Evolutionary conservation across 2,797 vertebrate genomes (phyloP), one percentile per base, ranked within the genome.

Genomic region (Discoglossus pictus): DNA sequence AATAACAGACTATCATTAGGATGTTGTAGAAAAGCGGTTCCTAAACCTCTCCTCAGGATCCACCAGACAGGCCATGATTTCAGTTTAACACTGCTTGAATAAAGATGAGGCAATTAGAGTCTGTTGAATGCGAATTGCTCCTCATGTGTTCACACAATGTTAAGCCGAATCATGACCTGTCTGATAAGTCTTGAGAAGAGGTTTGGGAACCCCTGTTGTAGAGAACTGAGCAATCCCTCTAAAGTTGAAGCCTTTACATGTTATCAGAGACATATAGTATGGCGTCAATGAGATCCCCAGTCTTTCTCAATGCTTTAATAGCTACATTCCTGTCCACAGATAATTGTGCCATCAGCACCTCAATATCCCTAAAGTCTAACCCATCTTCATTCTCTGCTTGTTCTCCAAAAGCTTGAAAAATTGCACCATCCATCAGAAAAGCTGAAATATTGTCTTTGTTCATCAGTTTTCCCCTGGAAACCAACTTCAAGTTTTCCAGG

Each of bases 221-320:
- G n/a, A n/a, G n/a, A n/a, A n/a, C n/a, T n/a, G n/a, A n/a, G n/a
- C n/a, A n/a, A n/a, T n/a, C n/a, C n/a, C n/a, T n/a, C n/a, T n/a
- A n/a, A n/a, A n/a, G n/a, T n/a, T n/a, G n/a, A 25, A 42, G 9
- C 7, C 12, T 1, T 35, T 58, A 72, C 51, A 51, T 39, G 7
- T 50, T 65, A 21, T 72, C 52, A 23, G 68, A 56, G 17, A 72
- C 43, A 63, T 56, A 50, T 2, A 55, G 24, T n/a, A 72, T 65
- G 11, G 61, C 68, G 11, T 72, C 60, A 50, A 72, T 62, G 2
- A 72, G 60, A 58, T 65, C 68, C 10, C 44, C 53, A 25, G 61
- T 72, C 20, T 51, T 65, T 7, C 39, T 38, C 2, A 65, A 20
- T 6, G 68, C 61, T 54, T 42, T 56, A 5, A 73, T 20, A 27